phyloP scores from a whole-genome alignment of 2,113 vertebrate genomes.

The Eurypyga helias region DNA sequence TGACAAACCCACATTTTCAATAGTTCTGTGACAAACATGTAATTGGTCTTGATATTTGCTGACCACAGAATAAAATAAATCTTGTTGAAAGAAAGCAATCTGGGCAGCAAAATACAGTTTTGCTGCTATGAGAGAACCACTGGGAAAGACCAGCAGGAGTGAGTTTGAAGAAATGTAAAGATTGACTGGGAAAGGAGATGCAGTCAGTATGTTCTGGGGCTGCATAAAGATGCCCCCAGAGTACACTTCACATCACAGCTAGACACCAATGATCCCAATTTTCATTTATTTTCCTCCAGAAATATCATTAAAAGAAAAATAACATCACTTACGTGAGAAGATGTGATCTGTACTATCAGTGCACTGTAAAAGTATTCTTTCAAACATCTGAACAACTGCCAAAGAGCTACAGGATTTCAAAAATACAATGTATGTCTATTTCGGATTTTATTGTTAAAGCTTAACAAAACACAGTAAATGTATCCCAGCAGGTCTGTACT shows the following conservation, averaged over 20 bases:
- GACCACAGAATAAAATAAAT: slow-evolving; percentile 41
- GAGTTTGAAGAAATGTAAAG: not conserved
- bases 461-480: not conserved
- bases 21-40: slow-evolving; percentile 27
- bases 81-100: not conserved
- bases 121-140: not conserved
- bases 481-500: not conserved
- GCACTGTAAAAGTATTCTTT: not conserved
- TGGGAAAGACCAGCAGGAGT: not conserved
- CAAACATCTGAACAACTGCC: not conserved
- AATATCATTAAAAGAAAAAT: not conserved
- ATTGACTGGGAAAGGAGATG: not conserved
- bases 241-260: not conserved
- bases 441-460: not conserved
- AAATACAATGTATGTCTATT: not conserved
- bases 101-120: not conserved
- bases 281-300: not conserved
- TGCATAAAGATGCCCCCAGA: not conserved
- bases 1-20: slow-evolving; percentile 48
- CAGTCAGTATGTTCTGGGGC: not conserved
- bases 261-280: not conserved
- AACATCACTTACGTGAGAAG: not conserved
- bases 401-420: not conserved
- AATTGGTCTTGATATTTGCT: slow-evolving; percentile 12
- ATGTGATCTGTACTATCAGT: not conserved